Evolutionary conservation across 1,140 invertebrate genomes (phyloP), one percentile per base, ranked within the genome.

Genomic region (Drosophila tropicalis): DNA sequence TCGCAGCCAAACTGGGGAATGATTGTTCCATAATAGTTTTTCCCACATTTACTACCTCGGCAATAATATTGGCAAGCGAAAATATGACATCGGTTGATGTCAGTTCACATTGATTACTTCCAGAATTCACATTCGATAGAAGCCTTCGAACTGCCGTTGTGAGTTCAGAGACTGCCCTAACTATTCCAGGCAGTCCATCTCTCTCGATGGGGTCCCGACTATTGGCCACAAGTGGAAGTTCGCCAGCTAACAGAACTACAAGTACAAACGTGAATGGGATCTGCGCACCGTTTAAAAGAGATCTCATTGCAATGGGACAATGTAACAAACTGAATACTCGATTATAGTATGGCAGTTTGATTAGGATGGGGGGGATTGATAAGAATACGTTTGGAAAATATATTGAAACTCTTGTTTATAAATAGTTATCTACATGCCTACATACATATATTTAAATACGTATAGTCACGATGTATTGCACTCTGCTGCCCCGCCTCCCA

Each of bases 241-340:
- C n/a, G 22, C 39, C 19, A n/a, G 12, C 39, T 17, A 74, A 7
- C 44, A 76, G 25, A 29, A 72, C 32, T 64, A 76, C 12, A 17
- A 54, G 39, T 29, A 47, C 22, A 62, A 47, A 62, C 19, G 25
- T 54, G 17, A 17, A 13, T 13, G 15, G 17, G 34, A 54, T 12
- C 32, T 65, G 69, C 60, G 41, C 36, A 69, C 47, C 47, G 61
- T 62, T 62, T 47, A 40, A 58, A 65, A 36, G 29, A 54, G 66
- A 62, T 56, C 66, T 57, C 74, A 76, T 73, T 62, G 61, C 47
- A 62, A 55, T 73, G 44, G 74, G 64, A 70, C 71, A 73, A 66
- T 40, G 25, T 25, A 56, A 73, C 62, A 62, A 61, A 73, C 70
- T 76, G 72, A 60, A 57, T 56, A 60, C 55, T 73, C 57, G 17